A percentile compares a stretch with the other conserved stretches of the same genome.
Conservation (phyloP, 2,797 vertebrate species). For the Mus spretus region DNA sequence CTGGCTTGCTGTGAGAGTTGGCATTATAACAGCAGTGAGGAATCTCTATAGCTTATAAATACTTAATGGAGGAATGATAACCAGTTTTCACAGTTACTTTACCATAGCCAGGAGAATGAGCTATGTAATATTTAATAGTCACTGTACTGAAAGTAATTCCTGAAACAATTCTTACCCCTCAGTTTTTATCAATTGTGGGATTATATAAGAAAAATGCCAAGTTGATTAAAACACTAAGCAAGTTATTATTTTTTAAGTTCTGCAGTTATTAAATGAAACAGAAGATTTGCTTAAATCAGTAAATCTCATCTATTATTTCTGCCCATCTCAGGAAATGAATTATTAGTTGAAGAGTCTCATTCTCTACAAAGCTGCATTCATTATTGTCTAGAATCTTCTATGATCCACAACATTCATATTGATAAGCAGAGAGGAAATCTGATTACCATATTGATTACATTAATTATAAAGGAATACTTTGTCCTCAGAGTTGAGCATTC, state of each 20-base stretch:
- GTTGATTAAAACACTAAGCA: slow-evolving; percentile 41
- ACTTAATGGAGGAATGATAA: slow-evolving; percentile 53
- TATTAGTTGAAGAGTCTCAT: background rate
- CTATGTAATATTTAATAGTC: slow-evolving; percentile 47
- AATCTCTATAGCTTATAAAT: slow-evolving; percentile 55
- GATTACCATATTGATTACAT: background rate
- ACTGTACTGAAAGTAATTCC: slow-evolving; percentile 41
- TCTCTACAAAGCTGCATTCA: background rate
- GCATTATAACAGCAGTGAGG: slow-evolving; percentile 19
- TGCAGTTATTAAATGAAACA: slow-evolving; percentile 5
- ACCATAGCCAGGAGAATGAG: background rate
- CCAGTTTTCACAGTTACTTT: slow-evolving; percentile 35
- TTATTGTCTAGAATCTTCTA: slow-evolving; percentile 21
- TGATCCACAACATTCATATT: background rate
- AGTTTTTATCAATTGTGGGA: background rate
- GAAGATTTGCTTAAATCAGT: slow-evolving; percentile 34
- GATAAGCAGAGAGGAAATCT: background rate
- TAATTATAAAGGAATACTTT: background rate
- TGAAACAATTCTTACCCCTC: background rate
- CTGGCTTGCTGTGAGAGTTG: slow-evolving; percentile 35
- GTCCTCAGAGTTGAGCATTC: background rate
- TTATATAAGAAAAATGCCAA: slow-evolving; percentile 4
- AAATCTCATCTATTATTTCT: slow-evolving; percentile 9
- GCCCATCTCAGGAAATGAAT: background rate
- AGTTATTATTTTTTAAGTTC: background rate